phyloP scores from a whole-genome alignment of 2,888 invertebrate genomes.

The Drosophila siamana region DNA sequence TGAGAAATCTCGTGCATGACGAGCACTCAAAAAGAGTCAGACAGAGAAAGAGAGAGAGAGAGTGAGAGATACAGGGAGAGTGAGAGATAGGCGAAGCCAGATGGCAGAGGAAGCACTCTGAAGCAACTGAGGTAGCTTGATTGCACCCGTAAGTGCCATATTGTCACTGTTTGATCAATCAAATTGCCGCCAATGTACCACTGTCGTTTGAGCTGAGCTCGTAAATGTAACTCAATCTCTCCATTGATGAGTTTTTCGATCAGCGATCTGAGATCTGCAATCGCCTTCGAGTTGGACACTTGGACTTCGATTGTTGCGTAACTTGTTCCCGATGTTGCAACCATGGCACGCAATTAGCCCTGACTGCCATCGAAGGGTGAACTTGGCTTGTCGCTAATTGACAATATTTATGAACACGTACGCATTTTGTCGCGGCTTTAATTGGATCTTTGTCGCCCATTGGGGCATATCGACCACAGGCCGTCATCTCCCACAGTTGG shows the following conservation, averaged over 20 bases:
- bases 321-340: conserved; percentile 69
- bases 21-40: background rate
- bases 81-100: background rate
- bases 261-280: conserved; percentile 8
- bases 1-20: conserved; percentile 45
- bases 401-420: conserved; percentile 84
- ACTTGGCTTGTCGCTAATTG: conserved; percentile 71
- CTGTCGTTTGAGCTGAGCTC: conserved; percentile 57
- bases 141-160: conserved; percentile 83
- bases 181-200: conserved; percentile 65
- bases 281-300: conserved; percentile 8
- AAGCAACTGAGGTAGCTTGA: conserved; percentile 44
- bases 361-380: conserved; percentile 66
- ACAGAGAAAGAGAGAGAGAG: background rate
- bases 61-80: background rate
- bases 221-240: conserved; percentile 78
- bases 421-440: conserved; percentile 77
- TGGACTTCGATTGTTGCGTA: conserved; percentile 64
- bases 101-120: background rate
- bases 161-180: conserved; percentile 83
- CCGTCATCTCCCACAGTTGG: conserved; percentile 62
- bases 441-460: conserved; percentile 66
- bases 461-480: conserved; percentile 38
- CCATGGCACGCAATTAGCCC: conserved; percentile 79
- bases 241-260: conserved; percentile 65